Evolutionary conservation across 2,888 invertebrate genomes (phyloP), one percentile per base, ranked within the genome.

Genomic region (Neuroscelio doddi): DNA sequence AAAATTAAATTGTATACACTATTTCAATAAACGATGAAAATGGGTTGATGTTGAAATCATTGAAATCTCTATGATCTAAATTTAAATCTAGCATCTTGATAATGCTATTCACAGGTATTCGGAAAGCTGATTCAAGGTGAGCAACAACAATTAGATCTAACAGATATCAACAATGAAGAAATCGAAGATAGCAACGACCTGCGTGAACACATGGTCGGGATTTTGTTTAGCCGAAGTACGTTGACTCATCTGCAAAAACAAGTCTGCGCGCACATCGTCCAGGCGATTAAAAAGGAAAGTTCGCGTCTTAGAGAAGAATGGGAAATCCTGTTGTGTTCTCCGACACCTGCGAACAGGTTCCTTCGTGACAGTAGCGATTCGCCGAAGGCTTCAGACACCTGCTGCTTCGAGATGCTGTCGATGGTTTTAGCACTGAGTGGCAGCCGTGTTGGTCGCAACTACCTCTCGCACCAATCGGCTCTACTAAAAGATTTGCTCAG

Each of bases 321-420:
- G 96, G 96, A 97, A 83, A 87, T 88, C 4, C 85, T 88, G 26
- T 77, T 91, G n/a, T 87, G 86, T 64, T 87, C 87, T 0, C 80
- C 85, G 24, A 85, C 85, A 1, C 84, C 84, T 1, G 82, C 80
- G 1, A 82, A 81, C 42, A 84, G 84, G 67, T 69, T 81, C 3
- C 62, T 82, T 3, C 84, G 83, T 26, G 84, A 82, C 24, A 86
- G 86, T 64, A 86, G 86, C 50, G 87, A 87, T 69, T 77, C 84
- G 15, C 82, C 83, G 1, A 88, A 88, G 78, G 86, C 86, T 58
- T 86, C 88, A 1, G 97, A 98, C 83, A 95, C 95, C n/a, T 98
- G 97, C 84, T 97, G 97, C 86, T 98, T 97, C 81, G 97, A 98
- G 87, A 95, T 98, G 94, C 86, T 98, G 15, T 96, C 96, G 2